Conservation (phyloP, 1,140 invertebrate genomes). For the Drosophila trapezifrons region DNA sequence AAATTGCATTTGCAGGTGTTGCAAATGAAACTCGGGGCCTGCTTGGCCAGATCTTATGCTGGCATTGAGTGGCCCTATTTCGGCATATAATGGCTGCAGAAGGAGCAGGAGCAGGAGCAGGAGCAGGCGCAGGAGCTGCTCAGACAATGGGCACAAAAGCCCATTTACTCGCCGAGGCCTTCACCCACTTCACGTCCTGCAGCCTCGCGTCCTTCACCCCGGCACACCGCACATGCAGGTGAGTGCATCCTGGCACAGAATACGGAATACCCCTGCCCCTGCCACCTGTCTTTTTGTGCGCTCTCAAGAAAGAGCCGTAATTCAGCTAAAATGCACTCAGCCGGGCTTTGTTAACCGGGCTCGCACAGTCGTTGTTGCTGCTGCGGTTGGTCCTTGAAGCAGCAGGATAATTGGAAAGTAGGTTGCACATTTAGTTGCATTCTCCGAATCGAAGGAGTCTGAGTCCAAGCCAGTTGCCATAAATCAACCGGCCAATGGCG, state of each 20-base stretch:
- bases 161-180: slow-evolving; percentile 68
- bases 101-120: slow-evolving; percentile 1
- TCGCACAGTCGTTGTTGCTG: slow-evolving; percentile 35
- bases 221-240: slow-evolving; percentile 48
- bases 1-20: slow-evolving; percentile 66
- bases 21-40: slow-evolving; percentile 45
- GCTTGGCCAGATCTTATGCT: slow-evolving; percentile 38
- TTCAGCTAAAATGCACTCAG: slow-evolving; percentile 81
- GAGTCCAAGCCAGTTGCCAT: slow-evolving; percentile 63
- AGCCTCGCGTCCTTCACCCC: neutral
- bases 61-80: slow-evolving; percentile 72
- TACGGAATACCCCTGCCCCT: no score
- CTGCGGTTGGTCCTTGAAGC: slow-evolving; percentile 46
- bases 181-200: slow-evolving; percentile 67
- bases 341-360: slow-evolving; percentile 55
- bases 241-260: slow-evolving; percentile 11
- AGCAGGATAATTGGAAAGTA: slow-evolving; percentile 70
- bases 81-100: slow-evolving; percentile 50
- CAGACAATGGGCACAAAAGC: slow-evolving; percentile 74
- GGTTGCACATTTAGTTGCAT: slow-evolving; percentile 77
- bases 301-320: slow-evolving; percentile 60
- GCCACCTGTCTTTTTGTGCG: slow-evolving; percentile 35
- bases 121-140: neutral
- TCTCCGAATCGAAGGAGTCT: slow-evolving; percentile 34
- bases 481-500: slow-evolving; percentile 58